These are phyloP conservation scores for Drosophila littoralis DNA, from an alignment of 1,140 invertebrate genomes.

Conservation along the genomic window DNA sequence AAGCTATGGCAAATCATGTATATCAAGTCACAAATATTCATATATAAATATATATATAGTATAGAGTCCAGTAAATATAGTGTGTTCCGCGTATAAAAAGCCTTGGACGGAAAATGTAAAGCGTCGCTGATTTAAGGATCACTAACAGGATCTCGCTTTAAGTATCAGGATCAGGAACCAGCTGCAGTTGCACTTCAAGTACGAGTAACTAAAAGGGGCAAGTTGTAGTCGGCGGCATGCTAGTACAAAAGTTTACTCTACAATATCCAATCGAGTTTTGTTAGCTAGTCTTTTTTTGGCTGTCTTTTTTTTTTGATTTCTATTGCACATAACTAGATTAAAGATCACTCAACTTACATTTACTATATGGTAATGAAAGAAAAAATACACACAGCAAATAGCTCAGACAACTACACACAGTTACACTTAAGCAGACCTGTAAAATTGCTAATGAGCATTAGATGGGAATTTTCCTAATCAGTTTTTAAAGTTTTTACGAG, in stretches of 20 bases:
- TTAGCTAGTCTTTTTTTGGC: slow-evolving; percentile 49
- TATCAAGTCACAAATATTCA: slow-evolving; percentile 42
- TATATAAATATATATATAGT: slow-evolving; percentile 13
- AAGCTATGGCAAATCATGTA: slow-evolving; percentile 66
- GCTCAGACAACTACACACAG: slow-evolving; percentile 35
- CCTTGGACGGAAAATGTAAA: slow-evolving; percentile 69
- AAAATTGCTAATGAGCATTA: not conserved
- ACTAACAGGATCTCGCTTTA: not conserved
- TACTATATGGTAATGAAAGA: slow-evolving; percentile 38
- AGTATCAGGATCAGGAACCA: slow-evolving; percentile 33
- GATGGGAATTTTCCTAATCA: too few species aligned
- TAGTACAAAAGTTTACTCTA: slow-evolving; percentile 21
- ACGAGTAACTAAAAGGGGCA: slow-evolving; percentile 39
- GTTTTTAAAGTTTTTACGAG: too few species aligned
- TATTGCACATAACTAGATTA: slow-evolving; percentile 39
- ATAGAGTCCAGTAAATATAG: slow-evolving; percentile 24
- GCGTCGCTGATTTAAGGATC: slow-evolving; percentile 27
- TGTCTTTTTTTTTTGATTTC: slow-evolving; percentile 44
- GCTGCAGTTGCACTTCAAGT: slow-evolving; percentile 52
- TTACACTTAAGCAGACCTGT: slow-evolving; percentile 26
- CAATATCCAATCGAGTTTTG: slow-evolving; percentile 31
- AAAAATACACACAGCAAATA: slow-evolving; percentile 6
- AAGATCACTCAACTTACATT: slow-evolving; percentile 51
- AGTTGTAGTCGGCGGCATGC: slow-evolving; percentile 23
- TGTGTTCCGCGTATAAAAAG: slow-evolving; percentile 44